Evolutionary conservation across 2,113 vertebrate species (phyloP), one percentile per base, ranked within the genome.

Genomic region (Bubo scandiacus): DNA sequence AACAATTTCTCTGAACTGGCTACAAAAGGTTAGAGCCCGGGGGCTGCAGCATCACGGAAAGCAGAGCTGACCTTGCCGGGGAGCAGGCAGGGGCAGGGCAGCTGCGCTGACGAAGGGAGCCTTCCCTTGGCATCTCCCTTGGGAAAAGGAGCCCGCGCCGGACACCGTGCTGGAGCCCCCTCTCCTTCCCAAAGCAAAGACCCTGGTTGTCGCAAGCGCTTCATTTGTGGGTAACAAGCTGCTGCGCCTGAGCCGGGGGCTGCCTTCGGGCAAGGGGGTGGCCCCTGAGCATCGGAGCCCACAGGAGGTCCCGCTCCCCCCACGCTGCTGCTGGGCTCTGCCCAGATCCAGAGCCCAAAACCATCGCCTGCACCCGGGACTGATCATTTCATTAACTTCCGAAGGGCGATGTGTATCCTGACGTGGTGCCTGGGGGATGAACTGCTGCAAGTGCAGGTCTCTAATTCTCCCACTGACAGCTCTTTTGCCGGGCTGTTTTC

Each of bases 1-100:
- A 94, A 47, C 84, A 77, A 91, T 93, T 90, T 87, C 74, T 92
- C 91, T 96, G 93, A 89, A 81, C 85, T 67, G 68, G 86, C 89
- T 93, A 23, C 32, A 9, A 11, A 86, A 90, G 93, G 88, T 91
- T 55, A 90, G 66, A 58, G 57, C 86, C 18, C 2, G 0, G 11
- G 12, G 72, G 38, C 68, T 57, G 81, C 0, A 7, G 78, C 40
- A 12, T 25, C 1, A 5, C 71, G 2, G 0, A 13, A 58, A 67
- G 1, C 5, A 52, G 49, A 29, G 11, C 38, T 10, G 12, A 8
- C 42, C 10, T 6, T 57, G 73, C 40, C 0, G 0, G 54, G 0
- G 15, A 78, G 73, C 6, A 1, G 45, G 63, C 34, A 40, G 43
- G 43, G 13, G 17, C 40, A 5, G 0, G 26, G 54, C 26, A 14